A percentile compares a stretch with the other conserved stretches of the same genome.
These are phyloP conservation scores for Heliconius congener DNA, from an alignment of 1,140 invertebrate genomes.

Conservation along the genomic window DNA sequence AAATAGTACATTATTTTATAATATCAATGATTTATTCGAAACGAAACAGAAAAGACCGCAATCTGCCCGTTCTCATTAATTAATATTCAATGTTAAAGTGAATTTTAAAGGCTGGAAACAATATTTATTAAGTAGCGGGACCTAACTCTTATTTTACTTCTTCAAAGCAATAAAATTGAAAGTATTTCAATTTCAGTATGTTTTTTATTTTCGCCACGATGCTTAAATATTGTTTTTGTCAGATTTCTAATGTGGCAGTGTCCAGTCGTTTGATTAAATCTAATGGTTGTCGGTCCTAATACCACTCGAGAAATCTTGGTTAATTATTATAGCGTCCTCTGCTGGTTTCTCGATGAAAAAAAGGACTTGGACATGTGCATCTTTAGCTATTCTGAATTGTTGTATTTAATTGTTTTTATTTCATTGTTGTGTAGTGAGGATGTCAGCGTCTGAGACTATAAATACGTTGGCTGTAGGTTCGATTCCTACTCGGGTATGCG, in stretches of 20 bases:
- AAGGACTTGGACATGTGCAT: no score
- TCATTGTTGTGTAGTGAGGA: no score
- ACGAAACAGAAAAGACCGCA: conserved; percentile 11
- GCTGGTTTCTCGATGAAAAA: no score
- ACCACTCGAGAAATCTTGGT: no score
- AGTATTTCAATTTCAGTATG: not conserved
- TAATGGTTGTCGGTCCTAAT: no score
- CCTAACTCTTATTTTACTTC: not conserved
- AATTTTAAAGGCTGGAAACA: conserved; percentile 12
- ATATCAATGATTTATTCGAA: conserved; percentile 19
- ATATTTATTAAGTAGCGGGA: conserved; percentile 5
- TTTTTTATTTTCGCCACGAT: not conserved
- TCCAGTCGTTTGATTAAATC: no score
- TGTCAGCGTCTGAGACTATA: no score
- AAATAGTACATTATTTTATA: not conserved
- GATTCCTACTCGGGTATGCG: no score
- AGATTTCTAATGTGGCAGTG: not conserved
- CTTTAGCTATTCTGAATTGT: no score
- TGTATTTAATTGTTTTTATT: no score
- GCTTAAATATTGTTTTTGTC: not conserved
- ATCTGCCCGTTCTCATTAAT: conserved; percentile 21
- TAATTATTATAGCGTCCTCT: no score
- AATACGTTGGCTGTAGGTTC: no score
- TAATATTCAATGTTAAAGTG: conserved; percentile 21
- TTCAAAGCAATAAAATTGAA: conserved; percentile 5